These are phyloP conservation scores for Syrrhaptes paradoxus DNA, from an alignment of 2,113 vertebrate species.

Conservation along the genomic window DNA sequence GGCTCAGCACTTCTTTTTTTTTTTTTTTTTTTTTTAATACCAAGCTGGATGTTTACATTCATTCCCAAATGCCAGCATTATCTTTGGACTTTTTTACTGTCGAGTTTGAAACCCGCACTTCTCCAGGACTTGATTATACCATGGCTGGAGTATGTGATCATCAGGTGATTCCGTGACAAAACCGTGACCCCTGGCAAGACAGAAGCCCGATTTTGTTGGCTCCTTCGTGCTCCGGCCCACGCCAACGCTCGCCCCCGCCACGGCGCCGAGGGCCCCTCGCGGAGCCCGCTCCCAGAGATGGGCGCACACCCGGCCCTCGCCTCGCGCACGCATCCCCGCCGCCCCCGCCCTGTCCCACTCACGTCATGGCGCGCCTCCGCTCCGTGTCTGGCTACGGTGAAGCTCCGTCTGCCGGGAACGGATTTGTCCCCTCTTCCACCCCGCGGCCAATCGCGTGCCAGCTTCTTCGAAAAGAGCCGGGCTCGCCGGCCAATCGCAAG, in stretches of 20 bases:
- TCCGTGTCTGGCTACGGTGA: no score
- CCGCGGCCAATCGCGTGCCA: not conserved
- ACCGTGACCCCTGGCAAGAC: no score
- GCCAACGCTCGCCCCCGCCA: not conserved
- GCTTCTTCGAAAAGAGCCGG: not conserved
- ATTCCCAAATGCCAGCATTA: rapidly evolving
- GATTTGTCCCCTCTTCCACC: not conserved
- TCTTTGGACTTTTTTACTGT: not conserved
- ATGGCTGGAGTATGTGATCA: rapidly evolving
- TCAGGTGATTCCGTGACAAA: no score
- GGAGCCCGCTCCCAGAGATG: not conserved
- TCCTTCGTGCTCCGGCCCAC: not conserved
- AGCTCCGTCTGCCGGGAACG: not conserved
- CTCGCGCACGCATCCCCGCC: not conserved
- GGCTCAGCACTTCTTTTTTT: not conserved
- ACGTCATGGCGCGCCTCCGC: not conserved
- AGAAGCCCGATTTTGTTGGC: rapidly evolving
- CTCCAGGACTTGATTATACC: rapidly evolving
- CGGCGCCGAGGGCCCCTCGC: not conserved
- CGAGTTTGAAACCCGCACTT: not conserved
- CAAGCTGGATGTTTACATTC: rapidly evolving
- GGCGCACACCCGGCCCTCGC: no score
- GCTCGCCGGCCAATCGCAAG: not conserved
- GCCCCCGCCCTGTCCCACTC: not conserved
- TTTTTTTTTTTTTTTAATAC: not conserved